These are phyloP conservation scores for Drosophila kanekoi DNA, from an alignment of 2,888 invertebrate genomes.

Conservation along the genomic window DNA sequence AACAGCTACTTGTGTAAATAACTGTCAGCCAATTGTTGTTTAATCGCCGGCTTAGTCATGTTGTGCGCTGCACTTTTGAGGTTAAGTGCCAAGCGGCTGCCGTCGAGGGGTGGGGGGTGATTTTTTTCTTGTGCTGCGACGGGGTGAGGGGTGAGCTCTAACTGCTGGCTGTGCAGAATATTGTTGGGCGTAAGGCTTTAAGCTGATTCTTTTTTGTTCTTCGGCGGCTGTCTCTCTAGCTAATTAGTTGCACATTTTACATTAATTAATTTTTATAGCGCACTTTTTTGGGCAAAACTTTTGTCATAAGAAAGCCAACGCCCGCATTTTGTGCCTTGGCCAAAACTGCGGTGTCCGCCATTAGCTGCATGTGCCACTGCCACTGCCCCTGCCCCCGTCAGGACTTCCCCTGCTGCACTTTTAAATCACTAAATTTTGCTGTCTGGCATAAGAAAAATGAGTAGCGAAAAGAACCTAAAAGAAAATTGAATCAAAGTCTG, in stretches of 20 bases:
- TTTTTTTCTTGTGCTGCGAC: constrained; percentile 6
- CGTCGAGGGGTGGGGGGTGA: no score
- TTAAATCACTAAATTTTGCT: constrained; percentile 51
- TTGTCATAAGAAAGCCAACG: constrained; percentile 76
- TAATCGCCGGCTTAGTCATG: constrained; percentile 76
- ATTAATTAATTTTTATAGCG: constrained; percentile 78
- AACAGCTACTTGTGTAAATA: constrained; percentile 78
- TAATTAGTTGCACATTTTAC: constrained; percentile 81
- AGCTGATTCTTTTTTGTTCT: constrained; percentile 1
- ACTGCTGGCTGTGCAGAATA: no score
- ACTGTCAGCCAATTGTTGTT: constrained; percentile 81
- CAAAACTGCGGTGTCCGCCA: constrained; percentile 43
- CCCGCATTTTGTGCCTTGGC: constrained; percentile 44
- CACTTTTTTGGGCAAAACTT: constrained; percentile 72
- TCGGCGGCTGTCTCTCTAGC: constrained; percentile 36
- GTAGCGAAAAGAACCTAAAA: neutral
- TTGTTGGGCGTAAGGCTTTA: constrained; percentile 1
- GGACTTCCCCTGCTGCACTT: constrained; percentile 42
- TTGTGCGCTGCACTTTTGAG: constrained; percentile 59
- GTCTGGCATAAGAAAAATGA: constrained; percentile 23
- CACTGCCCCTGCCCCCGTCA: constrained; percentile 9
- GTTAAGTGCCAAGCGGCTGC: constrained; percentile 63
- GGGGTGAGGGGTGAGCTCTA: neutral
- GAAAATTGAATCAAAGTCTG: neutral
- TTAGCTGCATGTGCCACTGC: constrained; percentile 72